Percentiles rank a stretch among this genome's conserved stretches.
Evolutionary conservation across 2,888 invertebrate species (phyloP).

Genomic region (Podotricha telesiphe): DNA sequence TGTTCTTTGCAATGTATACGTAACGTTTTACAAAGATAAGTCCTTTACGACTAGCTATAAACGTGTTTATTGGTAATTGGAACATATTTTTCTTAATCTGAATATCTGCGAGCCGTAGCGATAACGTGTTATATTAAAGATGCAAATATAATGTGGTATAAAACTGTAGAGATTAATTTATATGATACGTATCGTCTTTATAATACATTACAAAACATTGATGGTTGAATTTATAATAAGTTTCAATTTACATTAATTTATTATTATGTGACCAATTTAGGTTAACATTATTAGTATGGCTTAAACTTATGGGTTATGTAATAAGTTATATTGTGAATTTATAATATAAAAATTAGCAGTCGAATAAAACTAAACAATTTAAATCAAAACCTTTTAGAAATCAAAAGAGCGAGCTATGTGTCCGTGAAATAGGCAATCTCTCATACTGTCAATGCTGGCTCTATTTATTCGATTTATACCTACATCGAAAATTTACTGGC

Average conservation of each 20-base stretch:
- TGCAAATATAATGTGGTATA: conserved; percentile 4
- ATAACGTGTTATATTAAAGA: conserved; percentile 4
- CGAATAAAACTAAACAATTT: background rate
- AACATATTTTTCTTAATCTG: conserved; percentile 6
- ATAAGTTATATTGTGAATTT: background rate
- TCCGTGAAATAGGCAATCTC: conserved; percentile 25
- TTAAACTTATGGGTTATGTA: background rate
- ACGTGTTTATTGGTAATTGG: conserved; percentile 13
- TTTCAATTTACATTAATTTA: background rate
- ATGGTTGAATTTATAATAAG: background rate
- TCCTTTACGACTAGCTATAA: background rate
- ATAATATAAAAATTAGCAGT: background rate
- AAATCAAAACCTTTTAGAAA: background rate
- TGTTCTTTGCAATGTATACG: background rate
- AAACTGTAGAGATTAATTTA: conserved; percentile 7
- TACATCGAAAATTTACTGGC: background rate
- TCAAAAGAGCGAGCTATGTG: conserved; percentile 16
- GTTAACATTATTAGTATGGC: conserved; percentile 3
- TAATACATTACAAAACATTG: conserved; percentile 3
- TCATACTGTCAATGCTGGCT: conserved; percentile 15
- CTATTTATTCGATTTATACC: conserved; percentile 7
- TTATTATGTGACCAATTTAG: background rate
- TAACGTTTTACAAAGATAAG: background rate
- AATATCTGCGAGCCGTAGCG: background rate
- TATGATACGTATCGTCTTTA: background rate